Conservation (phyloP, 2,113 vertebrate genomes). For the Alexandromys fortis region DNA sequence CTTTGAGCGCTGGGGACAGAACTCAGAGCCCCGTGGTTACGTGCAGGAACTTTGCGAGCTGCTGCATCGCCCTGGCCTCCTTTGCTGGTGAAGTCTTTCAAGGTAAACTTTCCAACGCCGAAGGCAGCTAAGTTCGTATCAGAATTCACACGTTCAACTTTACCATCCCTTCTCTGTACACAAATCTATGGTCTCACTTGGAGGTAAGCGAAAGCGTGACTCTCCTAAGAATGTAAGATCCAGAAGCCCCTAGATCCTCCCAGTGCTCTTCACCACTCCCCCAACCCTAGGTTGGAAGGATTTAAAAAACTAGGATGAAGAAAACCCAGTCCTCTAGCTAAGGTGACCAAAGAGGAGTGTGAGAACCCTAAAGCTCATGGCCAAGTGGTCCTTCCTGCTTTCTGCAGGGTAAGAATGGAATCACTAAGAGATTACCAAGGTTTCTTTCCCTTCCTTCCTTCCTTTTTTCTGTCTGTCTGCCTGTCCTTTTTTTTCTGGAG, state of each 20-base stretch:
- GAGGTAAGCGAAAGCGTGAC: background rate
- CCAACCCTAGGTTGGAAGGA: background rate
- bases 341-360: too few species aligned
- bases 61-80: background rate
- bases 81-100: background rate
- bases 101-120: background rate
- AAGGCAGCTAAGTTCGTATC: background rate
- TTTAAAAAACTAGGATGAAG: background rate
- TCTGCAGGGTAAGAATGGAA: too few species aligned
- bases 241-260: background rate
- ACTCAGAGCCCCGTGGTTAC: too few species aligned
- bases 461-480: too few species aligned
- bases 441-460: background rate
- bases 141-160: background rate
- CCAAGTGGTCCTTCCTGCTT: background rate
- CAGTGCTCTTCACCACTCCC: background rate
- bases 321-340: background rate
- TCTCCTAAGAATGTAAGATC: background rate
- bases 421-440: background rate
- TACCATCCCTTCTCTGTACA: background rate
- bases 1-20: background rate
- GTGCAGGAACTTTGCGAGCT: background rate
- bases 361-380: background rate
- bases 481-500: too few species aligned
- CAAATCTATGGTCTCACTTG: background rate